Conservation (phyloP, 2,113 vertebrate genomes). For the Regulus satrapa region DNA sequence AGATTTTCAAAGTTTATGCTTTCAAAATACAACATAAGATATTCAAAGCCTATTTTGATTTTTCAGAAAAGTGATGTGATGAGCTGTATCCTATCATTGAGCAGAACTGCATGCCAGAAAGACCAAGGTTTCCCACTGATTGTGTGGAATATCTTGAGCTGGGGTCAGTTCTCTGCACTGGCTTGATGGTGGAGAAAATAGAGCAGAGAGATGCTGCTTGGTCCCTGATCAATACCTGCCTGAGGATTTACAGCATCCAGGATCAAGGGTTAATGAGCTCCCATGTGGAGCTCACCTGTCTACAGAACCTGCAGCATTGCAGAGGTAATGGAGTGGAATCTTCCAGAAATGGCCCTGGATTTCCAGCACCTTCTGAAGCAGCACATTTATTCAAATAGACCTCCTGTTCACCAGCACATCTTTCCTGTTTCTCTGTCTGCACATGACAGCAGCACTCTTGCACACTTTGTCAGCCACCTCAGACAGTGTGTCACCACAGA, state of each 20-base stretch:
- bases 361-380: not conserved
- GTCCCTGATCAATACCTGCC: not conserved
- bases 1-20: not conserved
- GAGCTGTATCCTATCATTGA: not conserved
- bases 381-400: not conserved
- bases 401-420: not conserved
- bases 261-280: not conserved
- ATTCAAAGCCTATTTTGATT: not conserved
- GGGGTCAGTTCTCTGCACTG: not conserved
- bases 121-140: not conserved
- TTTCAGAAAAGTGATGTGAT: not conserved
- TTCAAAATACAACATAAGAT: not conserved
- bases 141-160: not conserved
- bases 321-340: not conserved
- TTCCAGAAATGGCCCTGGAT: not conserved
- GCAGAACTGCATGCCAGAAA: not conserved
- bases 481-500: not conserved
- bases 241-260: not conserved
- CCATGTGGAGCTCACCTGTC: not conserved
- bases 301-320: rapidly evolving
- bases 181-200: not conserved
- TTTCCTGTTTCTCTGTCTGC: not conserved
- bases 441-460: not conserved
- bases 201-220: not conserved
- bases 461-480: not conserved